These are phyloP conservation scores for Dryas iulia DNA, from an alignment of 1,140 invertebrate genomes.

Conservation along the genomic window DNA sequence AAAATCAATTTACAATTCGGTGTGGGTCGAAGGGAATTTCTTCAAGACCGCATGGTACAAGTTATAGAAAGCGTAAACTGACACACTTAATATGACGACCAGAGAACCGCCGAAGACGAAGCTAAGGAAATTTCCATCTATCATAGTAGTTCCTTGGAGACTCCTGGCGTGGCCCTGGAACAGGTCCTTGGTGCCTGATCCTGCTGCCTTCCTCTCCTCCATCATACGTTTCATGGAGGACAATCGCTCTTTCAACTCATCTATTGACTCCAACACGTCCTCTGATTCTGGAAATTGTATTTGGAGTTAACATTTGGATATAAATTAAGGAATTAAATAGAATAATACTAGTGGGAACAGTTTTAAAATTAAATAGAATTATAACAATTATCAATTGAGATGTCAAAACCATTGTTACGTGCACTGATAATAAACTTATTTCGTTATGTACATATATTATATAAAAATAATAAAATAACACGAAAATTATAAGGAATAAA, in stretches of 20 bases:
- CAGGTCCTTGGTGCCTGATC: conserved; percentile 68
- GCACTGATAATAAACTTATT: too few species aligned
- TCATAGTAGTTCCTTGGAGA: conserved; percentile 82
- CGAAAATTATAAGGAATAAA: too few species aligned
- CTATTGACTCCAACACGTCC: conserved; percentile 87
- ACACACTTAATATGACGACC: conserved; percentile 88
- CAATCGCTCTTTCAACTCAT: conserved; percentile 87
- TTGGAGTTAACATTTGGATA: conserved; percentile 5
- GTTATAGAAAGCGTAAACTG: conserved; percentile 91
- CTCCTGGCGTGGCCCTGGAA: conserved; percentile 76
- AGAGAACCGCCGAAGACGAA: conserved; percentile 89
- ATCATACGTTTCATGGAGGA: conserved; percentile 90
- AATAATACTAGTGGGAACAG: not conserved
- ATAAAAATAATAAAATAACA: too few species aligned
- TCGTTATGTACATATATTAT: too few species aligned
- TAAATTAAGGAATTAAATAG: conserved; percentile 3
- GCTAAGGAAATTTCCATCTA: conserved; percentile 90
- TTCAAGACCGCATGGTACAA: conserved; percentile 90
- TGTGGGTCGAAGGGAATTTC: conserved; percentile 88
- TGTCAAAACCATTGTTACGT: too few species aligned
- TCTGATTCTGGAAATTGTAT: conserved; percentile 65
- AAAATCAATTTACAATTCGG: conserved; percentile 83
- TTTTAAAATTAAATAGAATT: too few species aligned
- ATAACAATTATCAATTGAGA: too few species aligned
- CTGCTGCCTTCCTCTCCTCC: conserved; percentile 83